Conservation (phyloP, 2,113 vertebrate species). For the Oryzias curvinotus region DNA sequence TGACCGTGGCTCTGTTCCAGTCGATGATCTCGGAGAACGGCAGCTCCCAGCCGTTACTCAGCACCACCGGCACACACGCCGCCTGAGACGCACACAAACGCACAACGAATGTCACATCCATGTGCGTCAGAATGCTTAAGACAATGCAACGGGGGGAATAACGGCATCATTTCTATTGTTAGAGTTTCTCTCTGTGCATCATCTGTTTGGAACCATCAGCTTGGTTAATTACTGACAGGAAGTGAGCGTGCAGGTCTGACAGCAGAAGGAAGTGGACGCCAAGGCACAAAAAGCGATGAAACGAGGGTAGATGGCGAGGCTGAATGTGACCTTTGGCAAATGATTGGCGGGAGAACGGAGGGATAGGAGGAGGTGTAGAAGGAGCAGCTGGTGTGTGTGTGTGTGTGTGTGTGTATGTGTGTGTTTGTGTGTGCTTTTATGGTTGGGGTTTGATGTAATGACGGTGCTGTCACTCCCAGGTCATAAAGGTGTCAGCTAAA, state of each 20-base stretch:
- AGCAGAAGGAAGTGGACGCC: conserved; percentile 24
- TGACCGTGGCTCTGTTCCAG: conserved; percentile 80
- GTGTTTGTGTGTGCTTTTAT: conserved; percentile 12
- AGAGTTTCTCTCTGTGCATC: neutral
- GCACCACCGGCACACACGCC: conserved; percentile 79
- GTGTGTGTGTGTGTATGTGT: conserved; percentile 29
- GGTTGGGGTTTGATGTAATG: conserved; percentile 58
- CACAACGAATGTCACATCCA: conserved; percentile 4
- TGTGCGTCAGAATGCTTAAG: too few species aligned
- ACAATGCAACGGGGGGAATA: too few species aligned
- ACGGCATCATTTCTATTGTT: too few species aligned
- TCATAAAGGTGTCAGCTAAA: conserved; percentile 69
- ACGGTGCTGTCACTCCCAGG: conserved; percentile 60
- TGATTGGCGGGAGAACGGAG: conserved; percentile 43
- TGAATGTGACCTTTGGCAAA: conserved; percentile 62
- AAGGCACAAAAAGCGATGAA: conserved; percentile 24
- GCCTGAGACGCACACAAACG: conserved; percentile 60
- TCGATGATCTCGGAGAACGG: conserved; percentile 81
- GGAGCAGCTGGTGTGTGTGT: conserved; percentile 61
- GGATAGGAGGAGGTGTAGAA: conserved; percentile 31
- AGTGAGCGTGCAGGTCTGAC: conserved; percentile 27
- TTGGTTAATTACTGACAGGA: conserved; percentile 25
- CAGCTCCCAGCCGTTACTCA: conserved; percentile 82
- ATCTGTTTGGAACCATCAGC: conserved; percentile 15
- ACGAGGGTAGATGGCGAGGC: conserved; percentile 22